Percentiles rank a stretch among this genome's conserved stretches.
Conservation (phyloP, 1,140 invertebrate genomes). For the Aphaenogaster rudis region DNA sequence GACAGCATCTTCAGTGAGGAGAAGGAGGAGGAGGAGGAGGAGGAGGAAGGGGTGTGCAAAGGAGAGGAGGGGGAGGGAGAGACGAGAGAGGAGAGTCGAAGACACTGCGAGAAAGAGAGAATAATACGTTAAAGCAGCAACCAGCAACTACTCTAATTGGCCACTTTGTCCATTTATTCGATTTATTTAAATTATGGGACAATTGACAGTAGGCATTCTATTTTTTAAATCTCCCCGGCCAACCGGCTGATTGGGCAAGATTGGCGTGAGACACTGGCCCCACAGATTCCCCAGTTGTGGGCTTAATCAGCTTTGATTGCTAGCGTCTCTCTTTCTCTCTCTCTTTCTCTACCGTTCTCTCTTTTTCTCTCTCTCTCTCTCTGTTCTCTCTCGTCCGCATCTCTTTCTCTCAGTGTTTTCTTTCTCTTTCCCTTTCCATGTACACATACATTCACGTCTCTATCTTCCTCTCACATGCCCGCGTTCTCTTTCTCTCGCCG, state of each 20-base stretch:
- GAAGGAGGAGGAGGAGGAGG: neutral
- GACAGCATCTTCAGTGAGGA: constrained; percentile 22
- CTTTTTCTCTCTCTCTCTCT: constrained; percentile 64
- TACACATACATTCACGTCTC: constrained; percentile 76
- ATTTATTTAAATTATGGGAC: constrained; percentile 88
- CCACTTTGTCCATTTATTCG: constrained; percentile 88
- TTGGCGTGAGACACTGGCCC: constrained; percentile 87
- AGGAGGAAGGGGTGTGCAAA: neutral
- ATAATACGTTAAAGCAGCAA: constrained; percentile 86
- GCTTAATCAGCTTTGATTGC: constrained; percentile 88
- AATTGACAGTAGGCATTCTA: constrained; percentile 88
- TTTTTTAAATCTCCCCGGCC: constrained; percentile 87
- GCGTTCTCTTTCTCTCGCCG: constrained; percentile 62
- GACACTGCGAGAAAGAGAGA: constrained; percentile 83
- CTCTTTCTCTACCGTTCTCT: constrained; percentile 64
- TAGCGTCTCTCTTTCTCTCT: constrained; percentile 80
- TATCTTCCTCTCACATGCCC: constrained; percentile 68
- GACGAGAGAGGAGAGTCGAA: constrained; percentile 71
- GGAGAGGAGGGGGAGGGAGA: constrained; percentile 32
- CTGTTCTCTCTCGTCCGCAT: constrained; percentile 61
- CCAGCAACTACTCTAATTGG: constrained; percentile 87
- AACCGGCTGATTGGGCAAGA: constrained; percentile 86
- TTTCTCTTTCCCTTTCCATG: constrained; percentile 69
- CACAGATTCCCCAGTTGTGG: constrained; percentile 88
- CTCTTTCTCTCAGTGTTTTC: constrained; percentile 72